These are phyloP conservation scores for Clistopyga incitator DNA, from an alignment of 2,888 invertebrate species.

Conservation along the genomic window DNA sequence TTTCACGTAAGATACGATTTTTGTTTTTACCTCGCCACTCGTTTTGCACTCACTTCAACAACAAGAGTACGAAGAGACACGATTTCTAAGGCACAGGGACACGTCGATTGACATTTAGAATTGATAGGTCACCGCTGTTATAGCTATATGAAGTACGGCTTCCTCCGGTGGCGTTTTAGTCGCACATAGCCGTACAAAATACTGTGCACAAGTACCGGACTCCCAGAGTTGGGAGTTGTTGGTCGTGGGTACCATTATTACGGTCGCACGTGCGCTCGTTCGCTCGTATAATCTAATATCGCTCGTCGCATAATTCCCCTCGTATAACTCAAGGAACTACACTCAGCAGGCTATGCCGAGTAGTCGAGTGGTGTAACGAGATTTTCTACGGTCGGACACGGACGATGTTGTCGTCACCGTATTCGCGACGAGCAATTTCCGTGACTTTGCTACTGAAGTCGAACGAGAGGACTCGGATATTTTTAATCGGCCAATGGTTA, in stretches of 20 bases:
- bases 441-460: neutral
- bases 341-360: neutral
- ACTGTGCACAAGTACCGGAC: neutral
- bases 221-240: constrained; percentile 10
- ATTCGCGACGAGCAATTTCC: constrained; percentile 1
- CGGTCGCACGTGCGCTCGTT: constrained; percentile 41
- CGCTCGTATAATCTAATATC: constrained; percentile 45
- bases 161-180: constrained; percentile 11
- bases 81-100: constrained; percentile 21
- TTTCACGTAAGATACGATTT: too few species aligned
- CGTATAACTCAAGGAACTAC: constrained; percentile 2
- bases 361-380: constrained; percentile 18
- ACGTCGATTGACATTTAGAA: constrained; percentile 63
- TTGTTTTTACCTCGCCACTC: too few species aligned
- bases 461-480: neutral
- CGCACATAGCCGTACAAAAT: neutral
- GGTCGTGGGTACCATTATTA: constrained; percentile 38
- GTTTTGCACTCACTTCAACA: too few species aligned
- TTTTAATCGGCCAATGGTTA: neutral
- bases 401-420: constrained; percentile 3
- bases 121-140: constrained; percentile 58
- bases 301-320: constrained; percentile 13
- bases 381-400: constrained; percentile 15
- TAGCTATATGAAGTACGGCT: neutral
- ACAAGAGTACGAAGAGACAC: constrained; percentile 11